phyloP scores from a whole-genome alignment of 2,113 vertebrate species.

The Gymnorhina tibicen region DNA sequence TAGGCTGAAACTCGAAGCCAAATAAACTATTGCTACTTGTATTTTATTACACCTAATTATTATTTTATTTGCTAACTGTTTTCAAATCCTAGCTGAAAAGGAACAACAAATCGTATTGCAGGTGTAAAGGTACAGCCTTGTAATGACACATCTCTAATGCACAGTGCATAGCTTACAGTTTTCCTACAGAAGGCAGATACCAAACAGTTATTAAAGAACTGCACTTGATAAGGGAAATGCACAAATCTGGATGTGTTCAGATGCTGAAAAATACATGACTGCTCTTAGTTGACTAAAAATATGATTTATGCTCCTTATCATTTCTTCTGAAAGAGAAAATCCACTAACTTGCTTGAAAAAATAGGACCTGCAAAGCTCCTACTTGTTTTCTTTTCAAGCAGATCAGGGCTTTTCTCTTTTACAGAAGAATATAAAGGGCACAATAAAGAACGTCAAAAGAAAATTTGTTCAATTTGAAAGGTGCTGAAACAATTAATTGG shows the following conservation, averaged over 20 bases:
- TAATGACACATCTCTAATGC: neutral
- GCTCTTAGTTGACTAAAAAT: neutral
- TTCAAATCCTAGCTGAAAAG: neutral
- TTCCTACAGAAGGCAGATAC: neutral
- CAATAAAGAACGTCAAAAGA: neutral
- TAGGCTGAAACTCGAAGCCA: neutral
- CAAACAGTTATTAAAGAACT: neutral
- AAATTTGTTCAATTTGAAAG: conserved; percentile 48
- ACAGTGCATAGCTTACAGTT: neutral
- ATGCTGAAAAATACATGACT: neutral
- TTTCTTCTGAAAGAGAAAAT: neutral
- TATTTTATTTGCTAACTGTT: neutral
- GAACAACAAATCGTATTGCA: neutral
- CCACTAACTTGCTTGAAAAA: neutral
- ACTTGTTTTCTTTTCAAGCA: neutral
- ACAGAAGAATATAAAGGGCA: conserved; percentile 8
- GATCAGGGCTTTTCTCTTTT: neutral
- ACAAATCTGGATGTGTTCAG: neutral
- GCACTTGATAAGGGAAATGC: neutral
- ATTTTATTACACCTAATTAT: neutral
- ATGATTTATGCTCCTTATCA: neutral
- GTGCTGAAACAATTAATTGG: conserved; percentile 58
- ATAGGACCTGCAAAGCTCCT: neutral
- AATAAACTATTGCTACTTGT: neutral
- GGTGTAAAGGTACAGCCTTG: neutral